A percentile compares a stretch with the other conserved stretches of the same genome.
Evolutionary conservation across 92 coral and sea anemone species (phyloP).

Genomic region (Porites lobata): DNA sequence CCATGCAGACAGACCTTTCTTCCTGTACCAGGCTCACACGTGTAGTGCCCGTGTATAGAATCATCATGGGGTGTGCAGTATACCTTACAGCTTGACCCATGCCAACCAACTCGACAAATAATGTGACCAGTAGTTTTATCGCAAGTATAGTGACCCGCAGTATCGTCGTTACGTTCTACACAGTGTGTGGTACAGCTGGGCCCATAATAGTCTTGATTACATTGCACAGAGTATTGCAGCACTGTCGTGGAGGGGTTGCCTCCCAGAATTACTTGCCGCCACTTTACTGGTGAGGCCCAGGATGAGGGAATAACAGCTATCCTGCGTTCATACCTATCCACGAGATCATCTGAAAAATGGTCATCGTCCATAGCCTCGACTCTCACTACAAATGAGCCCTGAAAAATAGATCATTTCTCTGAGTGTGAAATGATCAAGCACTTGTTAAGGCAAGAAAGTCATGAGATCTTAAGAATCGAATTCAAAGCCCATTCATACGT

Average conservation of each 20-base stretch:
- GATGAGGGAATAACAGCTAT: constrained; percentile 38
- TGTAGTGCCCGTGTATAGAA: constrained; percentile 78
- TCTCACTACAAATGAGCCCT: constrained; percentile 57
- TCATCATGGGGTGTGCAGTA: constrained; percentile 84
- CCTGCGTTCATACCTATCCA: constrained; percentile 43
- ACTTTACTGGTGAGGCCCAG: constrained; percentile 33
- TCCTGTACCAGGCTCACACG: constrained; percentile 77
- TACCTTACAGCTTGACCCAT: constrained; percentile 77
- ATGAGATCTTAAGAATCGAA: too few species aligned
- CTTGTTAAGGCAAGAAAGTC: not conserved
- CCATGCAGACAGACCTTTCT: constrained; percentile 64
- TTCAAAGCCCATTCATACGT: too few species aligned
- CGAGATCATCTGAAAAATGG: constrained; percentile 34
- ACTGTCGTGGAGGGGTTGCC: constrained; percentile 39
- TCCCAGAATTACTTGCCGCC: constrained; percentile 51
- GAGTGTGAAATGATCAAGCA: not conserved
- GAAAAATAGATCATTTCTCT: not conserved
- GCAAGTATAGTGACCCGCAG: constrained; percentile 87
- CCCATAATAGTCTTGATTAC: constrained; percentile 87
- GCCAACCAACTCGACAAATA: constrained; percentile 69
- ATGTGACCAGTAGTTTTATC: constrained; percentile 60
- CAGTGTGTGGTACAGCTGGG: constrained; percentile 82
- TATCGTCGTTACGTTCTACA: constrained; percentile 69
- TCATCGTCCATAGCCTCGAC: constrained; percentile 54
- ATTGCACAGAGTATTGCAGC: constrained; percentile 73